Conservation (phyloP, 64 coral and sea anemone genomes). For the Pocillopora verrucosa region DNA sequence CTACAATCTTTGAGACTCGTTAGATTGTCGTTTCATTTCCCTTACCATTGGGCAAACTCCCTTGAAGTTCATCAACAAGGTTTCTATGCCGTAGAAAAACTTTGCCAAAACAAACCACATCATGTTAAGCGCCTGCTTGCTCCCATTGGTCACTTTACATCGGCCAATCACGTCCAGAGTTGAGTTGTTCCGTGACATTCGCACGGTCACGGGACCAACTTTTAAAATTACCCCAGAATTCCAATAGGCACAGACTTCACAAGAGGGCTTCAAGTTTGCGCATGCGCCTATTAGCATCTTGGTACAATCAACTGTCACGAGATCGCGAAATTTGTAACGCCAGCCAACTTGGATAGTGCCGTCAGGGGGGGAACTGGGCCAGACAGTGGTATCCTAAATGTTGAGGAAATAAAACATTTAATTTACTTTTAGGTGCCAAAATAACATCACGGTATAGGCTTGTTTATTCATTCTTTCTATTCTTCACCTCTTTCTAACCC, state of each 20-base stretch:
- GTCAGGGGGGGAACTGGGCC: slow-evolving; percentile 67
- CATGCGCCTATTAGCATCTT: slow-evolving; percentile 77
- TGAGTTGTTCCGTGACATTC: slow-evolving; percentile 63
- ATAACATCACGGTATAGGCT: too few relatives aligned
- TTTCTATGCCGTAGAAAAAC: slow-evolving; percentile 83
- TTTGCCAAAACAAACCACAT: slow-evolving; percentile 84
- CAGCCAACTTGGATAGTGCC: slow-evolving; percentile 75
- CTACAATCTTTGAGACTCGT: too few relatives aligned
- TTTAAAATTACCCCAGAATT: slow-evolving; percentile 71
- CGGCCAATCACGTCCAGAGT: slow-evolving; percentile 85
- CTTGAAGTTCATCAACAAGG: slow-evolving; percentile 73
- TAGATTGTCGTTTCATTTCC: too few relatives aligned
- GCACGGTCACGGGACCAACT: slow-evolving; percentile 70
- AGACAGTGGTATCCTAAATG: slow-evolving; percentile 49
- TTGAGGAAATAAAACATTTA: too few relatives aligned
- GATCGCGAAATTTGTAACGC: slow-evolving; percentile 89
- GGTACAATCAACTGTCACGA: slow-evolving; percentile 59
- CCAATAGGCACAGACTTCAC: slow-evolving; percentile 77
- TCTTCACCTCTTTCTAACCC: not conserved
- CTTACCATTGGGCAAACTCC: slow-evolving; percentile 84
- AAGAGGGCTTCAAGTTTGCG: slow-evolving; percentile 74
- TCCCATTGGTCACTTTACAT: slow-evolving; percentile 75
- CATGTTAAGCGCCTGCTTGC: slow-evolving; percentile 95
- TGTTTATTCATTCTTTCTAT: too few relatives aligned
- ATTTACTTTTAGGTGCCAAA: too few relatives aligned